Base-by-base conservation (phyloP, 2,888 invertebrate species). In the Nomada hirtipes region DNA sequence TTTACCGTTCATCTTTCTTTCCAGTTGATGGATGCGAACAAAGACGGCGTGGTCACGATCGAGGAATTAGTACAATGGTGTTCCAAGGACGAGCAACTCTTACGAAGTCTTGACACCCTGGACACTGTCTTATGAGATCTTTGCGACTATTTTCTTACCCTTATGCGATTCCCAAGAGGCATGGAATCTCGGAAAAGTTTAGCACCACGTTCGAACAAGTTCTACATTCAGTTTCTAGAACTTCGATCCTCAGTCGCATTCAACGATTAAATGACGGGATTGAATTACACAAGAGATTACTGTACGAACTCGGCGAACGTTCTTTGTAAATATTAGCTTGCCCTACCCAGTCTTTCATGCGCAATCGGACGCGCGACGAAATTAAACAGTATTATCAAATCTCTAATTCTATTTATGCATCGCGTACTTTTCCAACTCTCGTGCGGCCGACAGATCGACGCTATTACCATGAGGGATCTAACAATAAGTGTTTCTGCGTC, bases 61-160 rank as follows among this genome's bases (percentile, higher is more conserved):
- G 97, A 97, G 90, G 97, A 97, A 94, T 94, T 97, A 90, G 96
- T 97, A 63, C 95, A 96, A 86, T 97, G 97, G 97, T 97, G 97
- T 93, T 95, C 96, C 67, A 95, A 97, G 83, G 96, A 97, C 93
- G 97, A 96, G 87, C 95, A 95, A 77, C 95, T 96, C 78, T 95
- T 97, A 77, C 95, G 95, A 92, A 96, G 97, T 36, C 94, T 97
- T 82, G 96, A 96, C 92, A 96, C 96, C 18, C 94, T 97, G 83
- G 97, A 97, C 93, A 97, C 97, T 2, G 96, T 97, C 86, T 96
- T 97, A 96, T 97, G 96, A 97, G 87, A 87, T 85, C 72, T 81
- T 59, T 75, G 42, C 42, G 42, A 50, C 70, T 72, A 36, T 64
- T 82, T 78, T 78, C 0, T 64, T 65, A 75, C 11, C 23, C 29